These are phyloP conservation scores for Polydesmus complanatus DNA, from an alignment of 2,888 invertebrate genomes.

Conservation along the genomic window DNA sequence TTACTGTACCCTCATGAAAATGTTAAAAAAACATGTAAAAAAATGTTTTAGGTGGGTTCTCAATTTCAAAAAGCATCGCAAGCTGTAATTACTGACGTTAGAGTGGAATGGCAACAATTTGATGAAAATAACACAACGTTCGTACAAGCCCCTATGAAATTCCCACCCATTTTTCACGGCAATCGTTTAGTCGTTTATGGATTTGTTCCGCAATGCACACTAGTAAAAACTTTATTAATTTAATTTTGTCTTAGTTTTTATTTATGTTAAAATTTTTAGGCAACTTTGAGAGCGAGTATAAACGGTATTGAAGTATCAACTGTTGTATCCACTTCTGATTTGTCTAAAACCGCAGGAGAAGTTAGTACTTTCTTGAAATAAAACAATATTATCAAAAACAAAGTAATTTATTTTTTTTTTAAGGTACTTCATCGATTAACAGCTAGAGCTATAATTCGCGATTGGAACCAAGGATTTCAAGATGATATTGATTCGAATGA, in stretches of 20 bases:
- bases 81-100: constrained; percentile 15
- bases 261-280: constrained; percentile 1
- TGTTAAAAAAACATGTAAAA: background rate
- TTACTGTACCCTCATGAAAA: no score
- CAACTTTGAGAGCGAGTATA: constrained; percentile 10
- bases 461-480: constrained; percentile 10
- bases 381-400: background rate
- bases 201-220: constrained; percentile 13
- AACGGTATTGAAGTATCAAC: constrained; percentile 5
- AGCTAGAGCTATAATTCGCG: constrained; percentile 14
- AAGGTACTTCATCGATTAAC: constrained; percentile 2
- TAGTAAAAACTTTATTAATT: constrained; percentile 6
- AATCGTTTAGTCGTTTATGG: constrained; percentile 16
- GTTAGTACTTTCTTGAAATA: background rate
- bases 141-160: constrained; percentile 15
- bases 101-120: constrained; percentile 18
- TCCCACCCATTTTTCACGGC: constrained; percentile 15
- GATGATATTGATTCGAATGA: constrained; percentile 1
- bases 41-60: constrained; percentile 8
- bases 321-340: constrained; percentile 14
- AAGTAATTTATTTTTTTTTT: background rate
- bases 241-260: background rate
- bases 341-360: constrained; percentile 10
- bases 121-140: constrained; percentile 6
- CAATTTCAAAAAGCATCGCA: constrained; percentile 12